Evolutionary conservation across 2,797 vertebrate genomes (phyloP).

Genomic region (Eulemur albifrons): DNA sequence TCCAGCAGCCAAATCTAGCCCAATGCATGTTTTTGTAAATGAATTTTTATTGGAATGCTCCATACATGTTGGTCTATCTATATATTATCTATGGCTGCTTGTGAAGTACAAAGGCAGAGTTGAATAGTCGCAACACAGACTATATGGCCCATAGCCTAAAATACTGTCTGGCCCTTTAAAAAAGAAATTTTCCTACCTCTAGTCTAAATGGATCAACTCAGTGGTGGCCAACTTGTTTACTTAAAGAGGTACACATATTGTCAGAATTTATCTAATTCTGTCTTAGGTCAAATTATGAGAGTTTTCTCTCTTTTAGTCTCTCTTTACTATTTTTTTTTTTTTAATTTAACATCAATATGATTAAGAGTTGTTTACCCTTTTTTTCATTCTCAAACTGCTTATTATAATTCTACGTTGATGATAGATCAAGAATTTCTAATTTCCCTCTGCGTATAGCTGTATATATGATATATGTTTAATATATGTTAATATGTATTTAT

Average conservation of each 20-base stretch:
- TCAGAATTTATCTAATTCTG: neutral
- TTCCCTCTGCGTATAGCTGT: neutral
- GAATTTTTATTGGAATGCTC: neutral
- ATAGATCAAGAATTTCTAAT: neutral
- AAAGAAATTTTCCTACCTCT: neutral
- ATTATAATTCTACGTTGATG: neutral
- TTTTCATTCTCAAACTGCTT: neutral
- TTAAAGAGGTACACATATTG: neutral
- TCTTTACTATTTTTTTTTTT: neutral
- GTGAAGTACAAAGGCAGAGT: neutral
- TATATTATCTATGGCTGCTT: neutral
- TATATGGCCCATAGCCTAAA: neutral
- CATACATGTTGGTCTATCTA: neutral
- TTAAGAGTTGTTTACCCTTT: neutral
- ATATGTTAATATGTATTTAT: neutral
- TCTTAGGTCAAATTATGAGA: neutral
- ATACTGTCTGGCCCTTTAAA: neutral
- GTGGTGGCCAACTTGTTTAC: neutral
- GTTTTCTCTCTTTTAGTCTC: neutral
- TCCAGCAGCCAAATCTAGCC: neutral
- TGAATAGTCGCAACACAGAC: neutral
- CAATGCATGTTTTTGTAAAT: neutral
- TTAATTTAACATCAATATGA: neutral
- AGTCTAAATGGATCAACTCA: neutral
- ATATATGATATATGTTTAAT: neutral